Evolutionary conservation across 2,113 vertebrate species (phyloP).

Genomic region (Pseudorhombus dupliciocellatus): DNA sequence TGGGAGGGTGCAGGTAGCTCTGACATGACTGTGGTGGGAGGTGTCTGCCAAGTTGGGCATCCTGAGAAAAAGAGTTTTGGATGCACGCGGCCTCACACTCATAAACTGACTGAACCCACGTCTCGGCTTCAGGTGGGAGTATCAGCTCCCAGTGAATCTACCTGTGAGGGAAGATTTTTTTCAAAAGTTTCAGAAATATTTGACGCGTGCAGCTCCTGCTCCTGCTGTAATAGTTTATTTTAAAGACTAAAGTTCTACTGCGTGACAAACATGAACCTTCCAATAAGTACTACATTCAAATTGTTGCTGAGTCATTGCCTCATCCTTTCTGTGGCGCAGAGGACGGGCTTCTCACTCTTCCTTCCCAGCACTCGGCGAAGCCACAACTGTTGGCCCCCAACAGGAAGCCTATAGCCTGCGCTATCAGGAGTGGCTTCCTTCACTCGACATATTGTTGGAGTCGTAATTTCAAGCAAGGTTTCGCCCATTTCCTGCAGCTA

Average conservation of each 20-base stretch:
- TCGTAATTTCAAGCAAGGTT: conserved; percentile 86
- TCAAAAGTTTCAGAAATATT: too few species aligned
- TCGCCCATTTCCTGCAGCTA: conserved; percentile 93
- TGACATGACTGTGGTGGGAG: background rate
- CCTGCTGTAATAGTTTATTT: too few species aligned
- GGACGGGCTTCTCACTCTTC: conserved; percentile 58
- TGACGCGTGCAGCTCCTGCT: too few species aligned
- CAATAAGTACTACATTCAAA: too few species aligned
- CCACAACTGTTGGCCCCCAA: conserved; percentile 85
- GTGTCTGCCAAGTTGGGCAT: background rate
- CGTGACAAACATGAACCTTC: too few species aligned
- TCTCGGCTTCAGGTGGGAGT: background rate
- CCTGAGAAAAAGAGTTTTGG: background rate
- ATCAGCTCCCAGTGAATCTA: background rate
- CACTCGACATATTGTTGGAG: conserved; percentile 84
- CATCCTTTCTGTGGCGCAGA: background rate
- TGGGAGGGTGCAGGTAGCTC: conserved; percentile 1
- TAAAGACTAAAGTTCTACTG: too few species aligned
- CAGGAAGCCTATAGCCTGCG: conserved; percentile 91
- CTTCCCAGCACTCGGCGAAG: conserved; percentile 67
- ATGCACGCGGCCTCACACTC: background rate
- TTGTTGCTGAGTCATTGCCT: background rate
- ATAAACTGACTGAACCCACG: background rate
- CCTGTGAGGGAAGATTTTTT: too few species aligned
- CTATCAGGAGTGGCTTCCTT: conserved; percentile 95